A percentile compares a stretch with the other conserved stretches of the same genome.
phyloP scores from a whole-genome alignment of 1,140 invertebrate genomes.

The Aphis gossypii region DNA sequence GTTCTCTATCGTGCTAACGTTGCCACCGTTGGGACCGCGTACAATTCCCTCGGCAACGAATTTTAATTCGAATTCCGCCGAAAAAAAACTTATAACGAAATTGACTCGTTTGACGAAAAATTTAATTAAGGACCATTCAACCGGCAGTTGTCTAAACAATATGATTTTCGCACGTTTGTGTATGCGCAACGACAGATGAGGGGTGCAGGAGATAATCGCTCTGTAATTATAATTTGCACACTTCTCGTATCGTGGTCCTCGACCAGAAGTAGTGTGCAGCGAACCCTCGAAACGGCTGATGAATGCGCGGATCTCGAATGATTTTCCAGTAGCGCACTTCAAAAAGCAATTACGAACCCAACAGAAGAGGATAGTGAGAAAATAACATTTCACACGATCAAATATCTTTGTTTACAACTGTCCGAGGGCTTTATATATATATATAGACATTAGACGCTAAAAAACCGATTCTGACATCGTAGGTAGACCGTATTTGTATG shows the following conservation, averaged over 20 bases:
- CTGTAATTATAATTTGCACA: constrained; percentile 39
- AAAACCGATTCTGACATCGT: not conserved
- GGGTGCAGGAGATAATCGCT: constrained; percentile 9
- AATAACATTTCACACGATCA: not conserved
- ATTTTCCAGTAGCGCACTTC: constrained; percentile 41
- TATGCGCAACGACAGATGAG: not conserved
- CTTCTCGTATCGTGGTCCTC: not conserved
- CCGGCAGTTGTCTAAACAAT: not conserved
- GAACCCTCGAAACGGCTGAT: constrained; percentile 30
- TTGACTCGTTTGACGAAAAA: not conserved
- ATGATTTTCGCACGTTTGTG: not conserved
- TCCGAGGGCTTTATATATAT: not conserved
- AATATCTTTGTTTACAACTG: not conserved
- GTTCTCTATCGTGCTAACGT: not conserved
- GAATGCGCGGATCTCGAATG: not conserved
- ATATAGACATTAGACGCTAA: not conserved
- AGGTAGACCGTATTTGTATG: not conserved
- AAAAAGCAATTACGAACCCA: constrained; percentile 37
- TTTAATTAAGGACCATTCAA: constrained; percentile 5
- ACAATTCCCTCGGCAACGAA: not conserved
- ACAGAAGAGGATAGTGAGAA: not conserved
- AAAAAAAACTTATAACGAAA: not conserved
- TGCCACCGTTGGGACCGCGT: too few species aligned
- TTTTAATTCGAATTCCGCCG: not conserved
- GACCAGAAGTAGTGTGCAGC: not conserved